Conservation (phyloP, 2,888 invertebrate species). For the Trichogramma dendrolimi region DNA sequence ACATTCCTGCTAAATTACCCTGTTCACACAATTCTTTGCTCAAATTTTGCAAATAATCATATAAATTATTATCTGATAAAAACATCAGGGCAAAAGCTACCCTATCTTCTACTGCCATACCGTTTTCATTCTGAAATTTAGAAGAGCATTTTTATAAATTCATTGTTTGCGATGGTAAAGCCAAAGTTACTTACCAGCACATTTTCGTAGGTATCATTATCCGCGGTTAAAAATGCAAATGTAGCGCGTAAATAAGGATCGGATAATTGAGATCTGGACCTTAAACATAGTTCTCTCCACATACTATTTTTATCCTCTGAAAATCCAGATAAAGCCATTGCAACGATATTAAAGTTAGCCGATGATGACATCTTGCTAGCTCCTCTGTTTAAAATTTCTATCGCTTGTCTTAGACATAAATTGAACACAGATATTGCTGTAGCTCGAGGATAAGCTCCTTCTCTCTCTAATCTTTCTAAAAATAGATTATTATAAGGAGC, state of each 20-base stretch:
- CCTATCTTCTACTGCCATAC: constrained; percentile 80
- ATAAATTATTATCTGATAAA: constrained; percentile 73
- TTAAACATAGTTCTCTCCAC: constrained; percentile 73
- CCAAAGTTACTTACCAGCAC: constrained; percentile 62
- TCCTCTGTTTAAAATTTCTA: constrained; percentile 79
- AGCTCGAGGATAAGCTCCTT: constrained; percentile 73
- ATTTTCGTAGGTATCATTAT: constrained; percentile 69
- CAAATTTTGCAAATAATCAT: constrained; percentile 72
- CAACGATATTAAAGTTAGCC: constrained; percentile 59
- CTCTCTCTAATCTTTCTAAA: constrained; percentile 68
- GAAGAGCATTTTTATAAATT: constrained; percentile 3
- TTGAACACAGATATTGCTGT: constrained; percentile 90
- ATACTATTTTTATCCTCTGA: constrained; percentile 77
- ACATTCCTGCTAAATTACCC: constrained; percentile 79
- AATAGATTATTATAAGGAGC: constrained; percentile 55
- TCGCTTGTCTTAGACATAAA: constrained; percentile 76
- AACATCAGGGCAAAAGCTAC: constrained; percentile 89
- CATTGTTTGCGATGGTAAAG: not conserved
- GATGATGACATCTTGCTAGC: constrained; percentile 52
- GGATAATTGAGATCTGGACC: constrained; percentile 71
- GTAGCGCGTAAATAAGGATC: constrained; percentile 88
- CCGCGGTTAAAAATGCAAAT: constrained; percentile 84
- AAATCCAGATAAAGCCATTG: constrained; percentile 81
- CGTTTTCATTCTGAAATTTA: constrained; percentile 68
- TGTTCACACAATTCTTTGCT: constrained; percentile 67